Base-by-base conservation (phyloP, 2,888 invertebrate species). In the Ophion obscuratus region DNA sequence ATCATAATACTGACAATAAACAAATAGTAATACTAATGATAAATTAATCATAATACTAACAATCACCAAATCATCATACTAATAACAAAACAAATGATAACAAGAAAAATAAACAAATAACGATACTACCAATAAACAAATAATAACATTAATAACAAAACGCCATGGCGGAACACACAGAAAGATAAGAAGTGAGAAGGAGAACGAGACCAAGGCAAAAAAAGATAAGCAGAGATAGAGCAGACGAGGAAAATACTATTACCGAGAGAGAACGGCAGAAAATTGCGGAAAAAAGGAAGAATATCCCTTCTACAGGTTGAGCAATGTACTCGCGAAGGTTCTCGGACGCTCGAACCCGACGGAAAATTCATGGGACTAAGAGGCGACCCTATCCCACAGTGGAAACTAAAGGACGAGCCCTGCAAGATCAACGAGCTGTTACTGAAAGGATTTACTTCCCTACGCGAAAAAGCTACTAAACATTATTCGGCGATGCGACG, bases 321-420 rank as follows among this genome's bases (percentile, higher is more conserved):
- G 47, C 62, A 68, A 79, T 71, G 47, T 79, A 64, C 67, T 77
- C 44, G 36, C 24, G 17, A 64, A 67, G 59, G 61, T 78, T 83
- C 70, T 59, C 53, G 44, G 57, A 82, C 77, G 64, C 44, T 44
- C 53, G 82, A 62, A 67, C 67, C 17, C 36, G 61, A 74, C 44
- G 73, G 59, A 61, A 74, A 83, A 83, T 78, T 83, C 83, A 78
- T 74, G 66, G 61, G 74, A 67, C 67, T 67, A 24, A 67, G 73
- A 67, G 53, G 53, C 53, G 61, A 27, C 31, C n/a, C 67, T 47
- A n/a, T 36, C 17, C 64, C 27, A 70, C 70, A 27, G 17, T 66
- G 31, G 44, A 40, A 40, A 66, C 67, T 61, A 53, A 74, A 27
- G 24, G 47, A 67, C 67, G 73, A 74, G 67, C 77, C 20, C 11